These are phyloP conservation scores for Tretioscincus oriximinensis DNA, from an alignment of 2,113 vertebrate genomes.

Conservation along the genomic window DNA sequence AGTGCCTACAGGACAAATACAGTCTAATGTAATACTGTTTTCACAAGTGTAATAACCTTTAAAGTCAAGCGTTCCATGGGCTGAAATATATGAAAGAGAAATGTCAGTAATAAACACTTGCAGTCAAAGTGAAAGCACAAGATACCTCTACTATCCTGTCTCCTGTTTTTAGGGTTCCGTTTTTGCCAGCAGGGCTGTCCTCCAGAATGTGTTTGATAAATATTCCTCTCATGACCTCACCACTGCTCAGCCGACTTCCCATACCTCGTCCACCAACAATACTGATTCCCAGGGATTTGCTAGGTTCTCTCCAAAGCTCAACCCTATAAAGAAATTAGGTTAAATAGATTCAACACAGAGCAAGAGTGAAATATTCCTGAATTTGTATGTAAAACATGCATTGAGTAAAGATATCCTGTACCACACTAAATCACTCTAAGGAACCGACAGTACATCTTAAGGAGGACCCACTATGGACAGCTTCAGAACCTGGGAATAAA, in stretches of 20 bases:
- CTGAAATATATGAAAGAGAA: neutral
- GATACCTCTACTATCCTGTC: conserved; percentile 94
- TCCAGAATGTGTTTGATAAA: conserved; percentile 97
- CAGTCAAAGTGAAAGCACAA: neutral
- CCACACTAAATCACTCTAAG: no score
- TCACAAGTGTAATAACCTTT: neutral
- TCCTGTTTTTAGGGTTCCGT: conserved; percentile 91
- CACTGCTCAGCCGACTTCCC: conserved; percentile 94
- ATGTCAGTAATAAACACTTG: neutral
- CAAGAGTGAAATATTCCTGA: neutral
- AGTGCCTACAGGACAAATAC: neutral
- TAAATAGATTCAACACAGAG: neutral
- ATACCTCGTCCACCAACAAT: conserved; percentile 97
- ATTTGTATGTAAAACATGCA: neutral
- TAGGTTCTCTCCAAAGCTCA: conserved; percentile 89
- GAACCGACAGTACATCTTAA: no score
- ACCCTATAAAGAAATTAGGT: conserved; percentile 74
- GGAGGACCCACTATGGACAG: no score
- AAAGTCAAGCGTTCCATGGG: neutral
- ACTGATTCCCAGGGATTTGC: conserved; percentile 95
- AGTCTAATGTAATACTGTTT: neutral
- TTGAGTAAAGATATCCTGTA: neutral
- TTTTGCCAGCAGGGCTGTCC: conserved; percentile 93
- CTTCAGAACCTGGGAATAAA: no score
- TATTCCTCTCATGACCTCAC: conserved; percentile 97